Evolutionary conservation across 1,140 invertebrate genomes (phyloP).

Genomic region (Procambarus clarkii): DNA sequence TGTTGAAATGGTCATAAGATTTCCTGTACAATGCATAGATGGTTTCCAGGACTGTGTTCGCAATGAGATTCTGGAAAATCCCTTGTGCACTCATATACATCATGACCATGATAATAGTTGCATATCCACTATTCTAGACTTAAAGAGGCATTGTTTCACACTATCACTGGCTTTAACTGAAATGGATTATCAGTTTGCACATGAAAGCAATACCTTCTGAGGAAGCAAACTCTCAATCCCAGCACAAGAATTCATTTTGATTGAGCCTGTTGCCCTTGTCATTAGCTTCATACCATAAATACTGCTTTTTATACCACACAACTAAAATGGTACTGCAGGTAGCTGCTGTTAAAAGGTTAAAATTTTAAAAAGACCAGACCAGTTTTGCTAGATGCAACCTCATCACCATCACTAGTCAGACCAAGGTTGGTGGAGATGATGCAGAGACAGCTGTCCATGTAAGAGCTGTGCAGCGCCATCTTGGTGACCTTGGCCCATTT

Average conservation of each 20-base stretch:
- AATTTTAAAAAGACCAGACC: background rate
- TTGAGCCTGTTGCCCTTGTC: slow-evolving; percentile 6
- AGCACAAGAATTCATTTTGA: slow-evolving; percentile 32
- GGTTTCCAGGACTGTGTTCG: slow-evolving; percentile 57
- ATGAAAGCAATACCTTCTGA: slow-evolving; percentile 37
- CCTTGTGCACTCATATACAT: slow-evolving; percentile 57
- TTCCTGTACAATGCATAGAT: slow-evolving; percentile 70
- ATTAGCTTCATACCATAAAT: slow-evolving; percentile 8
- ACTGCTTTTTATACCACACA: slow-evolving; percentile 9
- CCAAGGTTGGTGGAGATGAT: slow-evolving; percentile 72
- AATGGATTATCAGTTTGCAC: slow-evolving; percentile 38
- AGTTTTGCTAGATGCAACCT: slow-evolving; percentile 37
- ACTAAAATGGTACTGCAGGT: slow-evolving; percentile 11
- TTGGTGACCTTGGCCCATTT: slow-evolving; percentile 59
- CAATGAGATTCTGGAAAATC: slow-evolving; percentile 48
- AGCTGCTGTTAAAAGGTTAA: slow-evolving; percentile 28
- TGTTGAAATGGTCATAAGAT: slow-evolving; percentile 50
- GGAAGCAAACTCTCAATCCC: slow-evolving; percentile 13
- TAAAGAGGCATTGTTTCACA: slow-evolving; percentile 44
- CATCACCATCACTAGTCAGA: slow-evolving; percentile 66
- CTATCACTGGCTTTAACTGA: slow-evolving; percentile 35
- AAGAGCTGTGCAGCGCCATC: slow-evolving; percentile 56
- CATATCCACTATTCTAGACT: slow-evolving; percentile 51
- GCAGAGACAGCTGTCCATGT: slow-evolving; percentile 69
- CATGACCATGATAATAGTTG: slow-evolving; percentile 54